phyloP scores from a whole-genome alignment of 2,888 invertebrate genomes.

The Trissolcus japonicus region DNA sequence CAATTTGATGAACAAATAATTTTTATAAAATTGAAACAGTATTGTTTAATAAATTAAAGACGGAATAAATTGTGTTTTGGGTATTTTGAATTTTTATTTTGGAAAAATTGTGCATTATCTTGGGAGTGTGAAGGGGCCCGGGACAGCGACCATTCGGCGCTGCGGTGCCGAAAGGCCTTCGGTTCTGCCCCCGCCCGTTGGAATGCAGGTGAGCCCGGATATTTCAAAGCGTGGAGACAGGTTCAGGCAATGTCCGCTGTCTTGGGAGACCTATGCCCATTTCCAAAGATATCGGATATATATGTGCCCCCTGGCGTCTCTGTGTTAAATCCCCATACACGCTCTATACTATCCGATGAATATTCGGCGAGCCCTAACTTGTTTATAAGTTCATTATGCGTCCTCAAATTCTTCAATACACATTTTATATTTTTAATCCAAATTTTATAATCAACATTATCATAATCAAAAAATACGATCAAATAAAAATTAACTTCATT shows the following conservation, averaged over 20 bases:
- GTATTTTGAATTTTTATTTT: too few species aligned
- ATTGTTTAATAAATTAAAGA: too few species aligned
- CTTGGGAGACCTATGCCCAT: constrained; percentile 72
- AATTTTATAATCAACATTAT: too few species aligned
- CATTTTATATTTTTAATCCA: too few species aligned
- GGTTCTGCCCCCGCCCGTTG: constrained; percentile 65
- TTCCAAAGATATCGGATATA: constrained; percentile 75
- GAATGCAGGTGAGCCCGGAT: constrained; percentile 74
- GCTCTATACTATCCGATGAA: constrained; percentile 29
- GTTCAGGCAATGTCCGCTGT: constrained; percentile 72
- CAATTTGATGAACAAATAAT: too few species aligned
- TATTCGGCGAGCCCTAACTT: constrained; percentile 34
- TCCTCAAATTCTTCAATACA: background rate
- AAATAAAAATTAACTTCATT: too few species aligned
- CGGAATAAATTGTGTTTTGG: too few species aligned
- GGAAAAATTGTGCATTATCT: background rate
- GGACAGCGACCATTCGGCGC: constrained; percentile 55
- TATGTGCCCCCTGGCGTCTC: constrained; percentile 46
- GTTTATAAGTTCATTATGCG: background rate
- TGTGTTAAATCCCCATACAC: constrained; percentile 32
- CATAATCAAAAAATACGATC: too few species aligned
- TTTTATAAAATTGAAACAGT: too few species aligned
- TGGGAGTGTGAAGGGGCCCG: constrained; percentile 58
- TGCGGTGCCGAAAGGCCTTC: constrained; percentile 64
- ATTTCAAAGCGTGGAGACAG: constrained; percentile 75